phyloP scores from a whole-genome alignment of 1,140 invertebrate species.

The Hestina assimilis region DNA sequence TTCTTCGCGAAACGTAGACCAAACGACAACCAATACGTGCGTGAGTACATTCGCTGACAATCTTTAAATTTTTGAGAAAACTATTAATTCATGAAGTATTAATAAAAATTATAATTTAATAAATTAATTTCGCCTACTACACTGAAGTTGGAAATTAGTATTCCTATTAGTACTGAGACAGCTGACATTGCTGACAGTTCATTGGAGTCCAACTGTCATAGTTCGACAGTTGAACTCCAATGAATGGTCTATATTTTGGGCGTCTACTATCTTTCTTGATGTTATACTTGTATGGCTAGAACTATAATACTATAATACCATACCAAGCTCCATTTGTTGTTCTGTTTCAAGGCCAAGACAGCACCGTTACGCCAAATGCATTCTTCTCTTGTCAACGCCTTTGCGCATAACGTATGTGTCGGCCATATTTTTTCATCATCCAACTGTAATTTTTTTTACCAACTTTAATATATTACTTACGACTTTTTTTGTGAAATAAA shows the following conservation, averaged over 20 bases:
- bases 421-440: slow-evolving; percentile 39
- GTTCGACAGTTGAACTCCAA: no score
- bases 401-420: slow-evolving; percentile 35
- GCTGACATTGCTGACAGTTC: no score
- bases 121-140: no score
- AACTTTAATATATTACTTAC: not conserved
- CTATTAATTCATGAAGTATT: no score
- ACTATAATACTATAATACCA: not conserved
- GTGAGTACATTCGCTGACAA: no score
- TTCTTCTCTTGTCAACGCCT: slow-evolving; percentile 14
- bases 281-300: not conserved
- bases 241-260: not conserved
- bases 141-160: no score
- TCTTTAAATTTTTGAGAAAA: no score
- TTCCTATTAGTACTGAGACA: no score
- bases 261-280: not conserved
- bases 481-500: not conserved
- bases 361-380: slow-evolving; percentile 44
- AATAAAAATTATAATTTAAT: no score
- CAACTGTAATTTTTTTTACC: slow-evolving; percentile 28
- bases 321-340: slow-evolving; percentile 39
- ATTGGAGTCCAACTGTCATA: no score
- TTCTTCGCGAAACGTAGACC: no score
- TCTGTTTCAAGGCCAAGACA: slow-evolving; percentile 26
- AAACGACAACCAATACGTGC: no score